Conservation (phyloP, 2,888 invertebrate genomes). For the Saturnia japonica region DNA sequence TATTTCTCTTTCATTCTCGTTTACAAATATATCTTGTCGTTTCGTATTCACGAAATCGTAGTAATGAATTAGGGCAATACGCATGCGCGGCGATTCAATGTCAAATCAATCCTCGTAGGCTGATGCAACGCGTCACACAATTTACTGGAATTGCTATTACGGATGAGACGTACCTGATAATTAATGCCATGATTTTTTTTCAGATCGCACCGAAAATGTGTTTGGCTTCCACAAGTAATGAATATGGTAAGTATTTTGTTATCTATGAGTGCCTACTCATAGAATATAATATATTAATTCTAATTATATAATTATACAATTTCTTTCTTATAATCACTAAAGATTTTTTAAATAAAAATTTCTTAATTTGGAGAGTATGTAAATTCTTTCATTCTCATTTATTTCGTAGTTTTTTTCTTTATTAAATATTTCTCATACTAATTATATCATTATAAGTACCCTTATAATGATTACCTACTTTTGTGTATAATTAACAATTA, state of each 20-base stretch:
- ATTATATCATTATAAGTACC: too few species aligned
- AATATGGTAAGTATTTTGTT: constrained; percentile 29
- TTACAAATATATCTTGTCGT: constrained; percentile 41
- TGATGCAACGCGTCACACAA: constrained; percentile 69
- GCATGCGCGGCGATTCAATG: constrained; percentile 79
- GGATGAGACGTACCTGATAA: constrained; percentile 40
- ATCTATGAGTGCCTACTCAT: neutral
- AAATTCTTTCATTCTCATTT: neutral
- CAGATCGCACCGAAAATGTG: constrained; percentile 34
- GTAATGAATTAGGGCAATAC: constrained; percentile 74
- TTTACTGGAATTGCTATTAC: constrained; percentile 41
- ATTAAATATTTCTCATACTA: neutral
- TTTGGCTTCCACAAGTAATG: constrained; percentile 37
- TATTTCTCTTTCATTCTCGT: constrained; percentile 48
- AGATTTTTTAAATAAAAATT: neutral
- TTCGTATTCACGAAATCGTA: constrained; percentile 50
- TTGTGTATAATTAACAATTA: too few species aligned
- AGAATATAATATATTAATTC: too few species aligned
- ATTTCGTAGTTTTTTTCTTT: neutral
- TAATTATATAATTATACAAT: neutral
- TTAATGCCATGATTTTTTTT: constrained; percentile 44
- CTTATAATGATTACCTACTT: neutral
- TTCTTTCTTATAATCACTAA: neutral
- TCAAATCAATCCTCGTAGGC: constrained; percentile 80
- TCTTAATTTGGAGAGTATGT: neutral